A percentile compares a stretch with the other conserved stretches of the same genome.
Evolutionary conservation across 2,888 invertebrate genomes (phyloP).

Genomic region (Taenaris catops): DNA sequence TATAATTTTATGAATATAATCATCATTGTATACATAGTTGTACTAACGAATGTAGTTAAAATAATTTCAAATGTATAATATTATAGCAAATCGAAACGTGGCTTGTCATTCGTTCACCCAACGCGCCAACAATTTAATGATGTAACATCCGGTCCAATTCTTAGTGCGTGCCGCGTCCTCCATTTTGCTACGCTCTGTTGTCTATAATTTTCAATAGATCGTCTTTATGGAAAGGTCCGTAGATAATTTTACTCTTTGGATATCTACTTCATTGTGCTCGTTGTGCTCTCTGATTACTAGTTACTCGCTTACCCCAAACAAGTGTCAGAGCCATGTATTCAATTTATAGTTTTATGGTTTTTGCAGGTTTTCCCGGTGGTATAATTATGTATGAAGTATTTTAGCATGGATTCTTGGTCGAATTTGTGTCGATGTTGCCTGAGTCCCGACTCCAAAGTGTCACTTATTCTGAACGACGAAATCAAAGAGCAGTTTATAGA

Average conservation of each 20-base stretch:
- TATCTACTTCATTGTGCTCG: conserved; percentile 35
- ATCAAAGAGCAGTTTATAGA: conserved; percentile 57
- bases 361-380: conserved; percentile 53
- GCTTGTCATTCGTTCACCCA: not conserved
- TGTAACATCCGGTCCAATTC: conserved; percentile 30
- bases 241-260: conserved; percentile 79
- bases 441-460: conserved; percentile 59
- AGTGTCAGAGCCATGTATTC: conserved; percentile 62
- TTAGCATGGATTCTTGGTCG: conserved; percentile 66
- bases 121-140: conserved; percentile 8
- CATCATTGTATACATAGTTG: no score
- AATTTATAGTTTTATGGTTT: conserved; percentile 37
- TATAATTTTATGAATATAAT: no score
- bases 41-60: no score
- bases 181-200: conserved; percentile 69
- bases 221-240: conserved; percentile 76
- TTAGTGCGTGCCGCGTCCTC: conserved; percentile 36
- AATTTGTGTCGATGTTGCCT: conserved; percentile 71
- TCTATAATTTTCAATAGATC: conserved; percentile 75
- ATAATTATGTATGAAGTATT: conserved; percentile 42
- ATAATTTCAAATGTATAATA: no score
- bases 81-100: not conserved
- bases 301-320: no score
- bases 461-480: conserved; percentile 54
- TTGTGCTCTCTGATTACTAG: conserved; percentile 53